A percentile compares a stretch with the other conserved stretches of the same genome.
Conservation (phyloP, 2,113 vertebrate genomes). For the Chlorocebus sabaeus region DNA sequence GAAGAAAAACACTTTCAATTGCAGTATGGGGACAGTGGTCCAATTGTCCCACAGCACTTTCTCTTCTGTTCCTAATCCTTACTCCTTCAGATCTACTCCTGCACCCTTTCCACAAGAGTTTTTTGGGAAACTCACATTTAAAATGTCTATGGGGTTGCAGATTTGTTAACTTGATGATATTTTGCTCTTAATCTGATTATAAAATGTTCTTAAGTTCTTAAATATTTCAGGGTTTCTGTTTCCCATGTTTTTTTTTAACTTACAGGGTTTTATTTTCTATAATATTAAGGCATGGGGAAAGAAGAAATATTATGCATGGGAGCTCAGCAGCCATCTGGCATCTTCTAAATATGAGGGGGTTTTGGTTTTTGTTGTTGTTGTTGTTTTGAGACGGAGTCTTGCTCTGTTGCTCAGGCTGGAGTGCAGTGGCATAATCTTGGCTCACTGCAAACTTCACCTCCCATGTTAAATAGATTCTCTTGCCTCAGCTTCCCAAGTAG, state of each 20-base stretch:
- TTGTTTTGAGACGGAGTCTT: too few species aligned
- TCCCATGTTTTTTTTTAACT: neutral
- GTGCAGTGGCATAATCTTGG: too few species aligned
- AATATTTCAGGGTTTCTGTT: neutral
- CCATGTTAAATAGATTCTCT: too few species aligned
- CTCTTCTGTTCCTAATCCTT: neutral
- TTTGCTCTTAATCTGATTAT: neutral
- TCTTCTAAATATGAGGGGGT: neutral
- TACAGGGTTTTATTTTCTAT: neutral
- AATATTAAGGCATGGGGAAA: neutral
- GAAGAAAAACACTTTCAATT: neutral
- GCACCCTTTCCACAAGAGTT: neutral
- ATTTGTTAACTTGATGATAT: neutral
- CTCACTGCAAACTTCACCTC: too few species aligned
- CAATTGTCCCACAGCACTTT: neutral
- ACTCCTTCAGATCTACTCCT: neutral
- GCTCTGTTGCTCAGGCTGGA: too few species aligned
- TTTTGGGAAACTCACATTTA: neutral
- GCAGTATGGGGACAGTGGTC: neutral
- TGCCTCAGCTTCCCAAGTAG: too few species aligned
- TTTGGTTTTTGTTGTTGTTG: too few species aligned
- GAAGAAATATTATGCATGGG: neutral
- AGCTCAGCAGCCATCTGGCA: neutral
- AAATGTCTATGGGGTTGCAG: neutral
- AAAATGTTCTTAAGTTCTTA: neutral